Conservation (phyloP, 2,113 vertebrate genomes). For the Ageneiosus marmoratus region DNA sequence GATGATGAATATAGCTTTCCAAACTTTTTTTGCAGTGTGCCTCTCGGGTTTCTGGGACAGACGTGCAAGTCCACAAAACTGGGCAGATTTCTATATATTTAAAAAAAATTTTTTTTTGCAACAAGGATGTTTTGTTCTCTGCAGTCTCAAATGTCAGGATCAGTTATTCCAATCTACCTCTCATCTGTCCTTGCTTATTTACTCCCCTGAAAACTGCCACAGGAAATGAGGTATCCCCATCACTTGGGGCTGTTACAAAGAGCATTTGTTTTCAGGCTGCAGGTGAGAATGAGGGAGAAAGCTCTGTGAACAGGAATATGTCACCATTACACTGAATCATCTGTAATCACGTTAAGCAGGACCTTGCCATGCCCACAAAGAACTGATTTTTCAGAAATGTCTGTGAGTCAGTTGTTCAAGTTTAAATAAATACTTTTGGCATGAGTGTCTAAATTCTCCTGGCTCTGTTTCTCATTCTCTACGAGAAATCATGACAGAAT, state of each 20-base stretch:
- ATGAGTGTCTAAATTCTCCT: constrained; percentile 42
- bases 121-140: constrained; percentile 70
- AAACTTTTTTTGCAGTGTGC: background rate
- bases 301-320: constrained; percentile 18
- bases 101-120: constrained; percentile 35
- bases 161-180: constrained; percentile 73
- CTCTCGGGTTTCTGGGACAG: constrained; percentile 12
- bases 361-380: constrained; percentile 21
- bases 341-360: constrained; percentile 46
- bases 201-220: constrained; percentile 59
- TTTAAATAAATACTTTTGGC: constrained; percentile 34
- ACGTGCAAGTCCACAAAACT: constrained; percentile 35
- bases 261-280: constrained; percentile 71
- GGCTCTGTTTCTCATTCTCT: background rate
- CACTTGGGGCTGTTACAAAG: constrained; percentile 69
- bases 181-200: constrained; percentile 70
- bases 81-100: constrained; percentile 56
- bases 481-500: constrained; percentile 21
- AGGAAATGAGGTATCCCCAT: constrained; percentile 79
- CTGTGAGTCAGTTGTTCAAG: constrained; percentile 25
- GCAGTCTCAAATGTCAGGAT: constrained; percentile 61
- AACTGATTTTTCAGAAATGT: constrained; percentile 31
- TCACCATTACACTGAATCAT: constrained; percentile 11
- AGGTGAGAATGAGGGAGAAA: constrained; percentile 66
- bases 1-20: background rate